These are phyloP conservation scores for Caradrina kadenii DNA, from an alignment of 2,888 invertebrate species.

Conservation along the genomic window DNA sequence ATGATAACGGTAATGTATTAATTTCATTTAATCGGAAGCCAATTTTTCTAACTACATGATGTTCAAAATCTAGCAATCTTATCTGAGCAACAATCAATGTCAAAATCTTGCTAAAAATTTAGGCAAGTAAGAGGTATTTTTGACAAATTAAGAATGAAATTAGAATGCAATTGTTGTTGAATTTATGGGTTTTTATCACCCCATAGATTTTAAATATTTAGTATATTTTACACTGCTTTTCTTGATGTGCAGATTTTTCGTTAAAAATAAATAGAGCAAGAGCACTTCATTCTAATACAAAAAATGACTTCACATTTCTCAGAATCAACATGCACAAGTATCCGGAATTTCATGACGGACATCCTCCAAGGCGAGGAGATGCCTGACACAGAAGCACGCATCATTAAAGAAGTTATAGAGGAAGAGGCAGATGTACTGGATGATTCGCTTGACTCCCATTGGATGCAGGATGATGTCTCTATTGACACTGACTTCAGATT, in stretches of 20 bases:
- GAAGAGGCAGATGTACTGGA: slow-evolving; percentile 85
- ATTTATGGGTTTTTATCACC: too few relatives aligned
- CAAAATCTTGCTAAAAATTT: too few relatives aligned
- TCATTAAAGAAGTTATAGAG: slow-evolving; percentile 83
- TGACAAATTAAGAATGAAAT: too few relatives aligned
- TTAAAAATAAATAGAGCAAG: too few relatives aligned
- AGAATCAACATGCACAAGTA: slow-evolving; percentile 87
- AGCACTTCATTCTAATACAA: not conserved
- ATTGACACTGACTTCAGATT: slow-evolving; percentile 78
- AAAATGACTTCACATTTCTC: slow-evolving; percentile 28
- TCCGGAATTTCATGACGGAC: slow-evolving; percentile 86
- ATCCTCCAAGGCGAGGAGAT: slow-evolving; percentile 81
- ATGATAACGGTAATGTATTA: slow-evolving; percentile 81
- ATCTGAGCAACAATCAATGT: too few relatives aligned
- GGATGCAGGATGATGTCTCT: slow-evolving; percentile 84
- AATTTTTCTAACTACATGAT: too few relatives aligned
- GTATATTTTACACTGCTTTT: too few relatives aligned
- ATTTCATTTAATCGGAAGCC: not conserved
- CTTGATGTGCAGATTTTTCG: too few relatives aligned
- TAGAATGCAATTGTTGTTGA: too few relatives aligned
- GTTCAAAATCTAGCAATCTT: too few relatives aligned
- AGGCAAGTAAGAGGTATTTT: too few relatives aligned
- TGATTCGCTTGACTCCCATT: slow-evolving; percentile 84
- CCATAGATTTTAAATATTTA: too few relatives aligned
- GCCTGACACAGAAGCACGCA: slow-evolving; percentile 80